Evolutionary conservation across 2,888 invertebrate species (phyloP).

Genomic region (Rhodophaea formosa): DNA sequence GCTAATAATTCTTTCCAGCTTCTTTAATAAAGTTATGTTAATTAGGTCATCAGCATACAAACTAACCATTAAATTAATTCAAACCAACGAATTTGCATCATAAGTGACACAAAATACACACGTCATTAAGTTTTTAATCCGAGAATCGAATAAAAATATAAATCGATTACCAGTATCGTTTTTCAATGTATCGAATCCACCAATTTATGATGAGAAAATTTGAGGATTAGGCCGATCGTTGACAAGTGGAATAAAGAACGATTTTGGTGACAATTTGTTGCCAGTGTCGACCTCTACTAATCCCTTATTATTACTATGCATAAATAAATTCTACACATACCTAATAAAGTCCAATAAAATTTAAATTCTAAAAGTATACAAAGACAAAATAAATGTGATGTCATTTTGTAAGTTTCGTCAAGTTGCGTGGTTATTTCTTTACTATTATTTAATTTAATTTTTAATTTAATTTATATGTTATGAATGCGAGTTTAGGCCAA

Average conservation of each 20-base stretch:
- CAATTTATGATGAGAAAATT: conserved; percentile 19
- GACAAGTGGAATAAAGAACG: conserved; percentile 15
- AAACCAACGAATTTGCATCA: conserved; percentile 1
- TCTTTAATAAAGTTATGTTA: neutral
- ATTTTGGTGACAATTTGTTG: neutral
- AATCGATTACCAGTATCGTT: conserved; percentile 14
- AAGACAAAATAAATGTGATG: no score
- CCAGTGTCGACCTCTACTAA: conserved; percentile 1
- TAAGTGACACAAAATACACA: conserved; percentile 14
- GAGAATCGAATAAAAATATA: conserved; percentile 3
- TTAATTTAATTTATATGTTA: no score
- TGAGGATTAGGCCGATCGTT: conserved; percentile 17
- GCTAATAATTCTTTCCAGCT: neutral
- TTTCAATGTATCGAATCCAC: conserved; percentile 14
- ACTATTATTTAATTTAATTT: no score
- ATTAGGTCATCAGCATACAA: neutral
- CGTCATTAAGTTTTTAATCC: conserved; percentile 14
- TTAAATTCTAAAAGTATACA: no score
- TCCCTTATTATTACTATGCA: neutral
- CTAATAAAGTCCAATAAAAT: no score
- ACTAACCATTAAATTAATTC: conserved; percentile 5
- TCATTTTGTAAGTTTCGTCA: no score
- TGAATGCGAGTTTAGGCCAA: no score
- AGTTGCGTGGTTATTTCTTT: no score
- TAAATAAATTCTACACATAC: neutral